Evolutionary conservation across 1,140 invertebrate genomes (phyloP).

Genomic region (Pemphigus obesinymphae): DNA sequence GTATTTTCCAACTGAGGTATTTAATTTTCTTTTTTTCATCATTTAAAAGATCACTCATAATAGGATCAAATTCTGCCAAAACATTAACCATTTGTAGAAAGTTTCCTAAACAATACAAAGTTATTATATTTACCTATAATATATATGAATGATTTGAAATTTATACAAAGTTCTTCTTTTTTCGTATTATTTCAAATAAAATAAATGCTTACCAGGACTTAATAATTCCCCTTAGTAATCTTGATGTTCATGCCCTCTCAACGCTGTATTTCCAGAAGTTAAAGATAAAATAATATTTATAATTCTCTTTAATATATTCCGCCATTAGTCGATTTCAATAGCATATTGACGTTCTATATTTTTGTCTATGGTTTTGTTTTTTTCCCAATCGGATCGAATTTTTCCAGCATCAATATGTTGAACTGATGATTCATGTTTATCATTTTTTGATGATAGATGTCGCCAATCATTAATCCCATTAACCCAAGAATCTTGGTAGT

Average conservation of each 20-base stretch:
- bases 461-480: not conserved
- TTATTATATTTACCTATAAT: no score
- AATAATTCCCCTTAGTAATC: not conserved
- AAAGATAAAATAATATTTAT: not conserved
- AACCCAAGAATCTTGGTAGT: not conserved
- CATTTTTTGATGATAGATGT: not conserved
- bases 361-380: not conserved
- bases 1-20: no score
- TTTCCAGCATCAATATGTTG: not conserved
- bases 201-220: not conserved
- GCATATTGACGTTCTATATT: no score
- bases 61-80: no score
- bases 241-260: slow-evolving; percentile 1
- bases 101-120: not conserved
- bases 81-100: not conserved
- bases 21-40: no score
- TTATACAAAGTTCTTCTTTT: not conserved
- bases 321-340: not conserved
- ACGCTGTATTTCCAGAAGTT: not conserved
- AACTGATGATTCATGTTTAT: not conserved
- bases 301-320: not conserved
- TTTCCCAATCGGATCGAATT: not conserved
- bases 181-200: no score
- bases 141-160: not conserved
- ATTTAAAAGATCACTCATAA: no score